Percentiles rank a stretch among this genome's conserved stretches.
phyloP scores from a whole-genome alignment of 2,113 vertebrate species.

The Cnemophilus loriae region DNA sequence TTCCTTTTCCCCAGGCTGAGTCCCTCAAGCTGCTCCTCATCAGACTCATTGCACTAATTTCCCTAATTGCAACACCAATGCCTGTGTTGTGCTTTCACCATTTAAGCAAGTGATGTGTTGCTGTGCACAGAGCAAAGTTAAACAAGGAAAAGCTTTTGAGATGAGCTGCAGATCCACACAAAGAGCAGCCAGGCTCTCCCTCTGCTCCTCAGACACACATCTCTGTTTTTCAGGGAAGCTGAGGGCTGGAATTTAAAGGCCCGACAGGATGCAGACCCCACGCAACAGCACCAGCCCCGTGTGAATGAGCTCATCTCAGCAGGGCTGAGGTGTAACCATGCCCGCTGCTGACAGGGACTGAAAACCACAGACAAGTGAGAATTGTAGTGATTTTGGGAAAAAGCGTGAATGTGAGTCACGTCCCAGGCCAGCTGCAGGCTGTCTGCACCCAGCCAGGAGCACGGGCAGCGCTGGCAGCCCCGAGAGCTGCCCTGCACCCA shows the following conservation, averaged over 20 bases:
- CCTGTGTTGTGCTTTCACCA: neutral
- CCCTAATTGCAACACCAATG: neutral
- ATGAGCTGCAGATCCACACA: neutral
- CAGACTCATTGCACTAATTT: neutral
- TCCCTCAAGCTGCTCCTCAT: neutral
- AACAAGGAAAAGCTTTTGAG: neutral
- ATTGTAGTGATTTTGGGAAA: neutral
- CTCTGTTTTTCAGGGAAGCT: neutral
- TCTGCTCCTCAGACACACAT: neutral
- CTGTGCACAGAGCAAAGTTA: neutral
- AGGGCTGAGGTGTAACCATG: neutral
- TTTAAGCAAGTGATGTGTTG: neutral
- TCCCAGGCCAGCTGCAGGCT: neutral
- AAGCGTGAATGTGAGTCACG: neutral
- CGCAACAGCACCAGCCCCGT: accelerated
- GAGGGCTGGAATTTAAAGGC: neutral
- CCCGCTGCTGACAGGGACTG: neutral
- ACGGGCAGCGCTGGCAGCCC: neutral
- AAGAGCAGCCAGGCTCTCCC: neutral
- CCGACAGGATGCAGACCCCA: neutral
- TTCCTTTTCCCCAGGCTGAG: neutral
- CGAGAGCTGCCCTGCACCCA: neutral
- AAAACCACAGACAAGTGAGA: neutral
- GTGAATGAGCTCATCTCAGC: neutral
- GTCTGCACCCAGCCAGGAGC: neutral